Base-by-base conservation (phyloP, 2,888 invertebrate species). In the Cerastis rubricosa region DNA sequence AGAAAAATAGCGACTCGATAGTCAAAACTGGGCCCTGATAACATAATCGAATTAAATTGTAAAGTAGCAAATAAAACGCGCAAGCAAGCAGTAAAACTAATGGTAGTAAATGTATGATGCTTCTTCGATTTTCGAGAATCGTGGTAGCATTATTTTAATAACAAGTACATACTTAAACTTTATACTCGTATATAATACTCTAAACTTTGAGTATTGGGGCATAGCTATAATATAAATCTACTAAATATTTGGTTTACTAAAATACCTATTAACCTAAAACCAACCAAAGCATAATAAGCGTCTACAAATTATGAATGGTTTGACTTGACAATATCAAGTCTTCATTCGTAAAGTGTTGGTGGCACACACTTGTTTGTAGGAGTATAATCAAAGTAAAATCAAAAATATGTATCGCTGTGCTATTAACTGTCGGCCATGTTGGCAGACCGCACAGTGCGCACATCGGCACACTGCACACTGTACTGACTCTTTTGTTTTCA, bases 401-500 rank as follows among this genome's bases (percentile, higher is more conserved):
- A 47, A 12, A 64, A 71, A n/a, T 6, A 63, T 40, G 40, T 63
- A 77, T 66, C 6, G 25, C n/a, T 64, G 43, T 43, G 14, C 43
- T 64, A 25, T n/a, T 17, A 17, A 68, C 25, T 22, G 64, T 49
- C 54, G 43, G 61, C 63, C 66, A 64, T 79, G 51, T 57, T 63
- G 51, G 63, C 40, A 35, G 35, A 45, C 54, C 47, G 25, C 25
- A 64, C 45, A 51, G 40, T 67, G 49, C 22, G n/a, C n/a, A 29
- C n/a, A 25, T 9, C 63, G 12, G 11, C n/a, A 29, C n/a, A 25
- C 9, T 68, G 35, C 70, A 78, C 47, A 65, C 64, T 49, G 29
- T 69, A 49, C 45, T 43, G 63, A 63, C 57, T 57, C 71, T 64
- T 76, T 85, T 82, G 77, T 84, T 74, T 80, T 67, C 67, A 76